phyloP scores from a whole-genome alignment of 2,113 vertebrate species.

The Crocuta crocuta region DNA sequence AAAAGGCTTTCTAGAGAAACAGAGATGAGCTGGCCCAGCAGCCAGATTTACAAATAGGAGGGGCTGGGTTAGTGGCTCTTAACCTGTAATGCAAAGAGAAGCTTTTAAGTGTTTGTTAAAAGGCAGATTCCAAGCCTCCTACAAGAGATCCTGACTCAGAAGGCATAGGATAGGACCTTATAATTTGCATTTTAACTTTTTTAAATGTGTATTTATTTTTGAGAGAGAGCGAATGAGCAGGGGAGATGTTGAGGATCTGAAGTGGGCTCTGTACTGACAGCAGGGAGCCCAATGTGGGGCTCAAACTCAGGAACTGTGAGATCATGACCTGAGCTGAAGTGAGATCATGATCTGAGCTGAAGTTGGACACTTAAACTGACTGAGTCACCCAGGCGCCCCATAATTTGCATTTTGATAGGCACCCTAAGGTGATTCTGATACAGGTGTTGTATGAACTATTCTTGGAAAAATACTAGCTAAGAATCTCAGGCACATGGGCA shows the following conservation, averaged over 20 bases:
- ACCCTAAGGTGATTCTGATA: background rate
- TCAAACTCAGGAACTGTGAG: too few species aligned
- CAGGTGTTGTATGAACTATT: background rate
- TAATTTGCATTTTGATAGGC: background rate
- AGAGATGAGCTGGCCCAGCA: background rate
- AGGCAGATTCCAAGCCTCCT: background rate
- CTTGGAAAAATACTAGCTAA: background rate
- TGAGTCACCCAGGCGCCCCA: too few species aligned
- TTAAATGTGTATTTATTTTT: too few species aligned
- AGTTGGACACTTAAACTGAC: too few species aligned
- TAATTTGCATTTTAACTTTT: background rate
- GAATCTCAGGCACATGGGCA: background rate
- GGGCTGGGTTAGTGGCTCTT: background rate
- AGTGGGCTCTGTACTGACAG: too few species aligned
- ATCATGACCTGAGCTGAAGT: too few species aligned
- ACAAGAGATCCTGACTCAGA: background rate
- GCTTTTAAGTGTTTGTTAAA: background rate
- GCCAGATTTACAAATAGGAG: background rate
- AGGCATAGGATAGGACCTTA: background rate
- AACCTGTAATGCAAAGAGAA: background rate
- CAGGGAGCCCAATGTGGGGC: too few species aligned
- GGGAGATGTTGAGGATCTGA: too few species aligned
- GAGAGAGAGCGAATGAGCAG: too few species aligned
- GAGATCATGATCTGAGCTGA: too few species aligned
- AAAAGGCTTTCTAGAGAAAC: background rate